Base-by-base conservation (phyloP, 2,113 vertebrate genomes). In the Tinamus guttatus region DNA sequence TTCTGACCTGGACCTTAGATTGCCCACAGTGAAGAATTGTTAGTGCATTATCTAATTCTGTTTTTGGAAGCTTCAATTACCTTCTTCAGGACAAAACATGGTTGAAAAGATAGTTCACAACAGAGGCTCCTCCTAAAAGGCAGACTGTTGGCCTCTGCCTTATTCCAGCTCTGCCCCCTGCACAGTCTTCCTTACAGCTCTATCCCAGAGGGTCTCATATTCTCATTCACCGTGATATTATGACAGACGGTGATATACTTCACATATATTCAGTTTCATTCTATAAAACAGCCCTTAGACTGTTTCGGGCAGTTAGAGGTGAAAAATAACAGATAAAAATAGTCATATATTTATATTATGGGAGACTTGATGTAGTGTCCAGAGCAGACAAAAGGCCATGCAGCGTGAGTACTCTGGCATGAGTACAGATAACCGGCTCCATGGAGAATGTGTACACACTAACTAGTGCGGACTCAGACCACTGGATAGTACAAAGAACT, bases 361-460 rank as follows among this genome's bases (percentile, higher is more conserved):
- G 5, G 13, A 13, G 2, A 11, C n/a, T 64, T 15, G 13, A 47
- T 22, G 77, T 40, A 1, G 12, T 4, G 6, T 4, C 7, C 11
- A 60, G 70, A 76, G 64, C 17, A 65, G 8, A 70, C 51, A 58
- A 5, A 62, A 62, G 52, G 15, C 11, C 18, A 36, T 45, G 13
- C 5, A 54, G 38, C 25, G 13, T 21, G 3, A 54, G 27, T 32
- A 32, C 54, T 79, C 60, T 54, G 27, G 10, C 52, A 28, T 21
- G 27, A 60, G 13, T 9, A 41, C 17, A 49, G 20, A 30, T 45
- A 84, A 68, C 7, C 1, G 0, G 5, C 38, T 56, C 52, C 36
- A 22, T 7, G 4, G 49, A 43, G 8, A 5, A 5, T 38, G 27
- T 30, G 27, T 27, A 34, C 36, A 51, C 22, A 36, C 12, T 24